Evolutionary conservation across 1,140 invertebrate species (phyloP).

Genomic region (silkworm (Bombyx mori)): ASM3026992v2 NC_085110.1:13336501-13337000

Average conservation of each 20-base stretch:
- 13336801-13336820: constrained; percentile 50
- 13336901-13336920: too few species aligned
- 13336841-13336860: too few species aligned
- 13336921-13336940: too few species aligned
- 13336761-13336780: constrained; percentile 38
- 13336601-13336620: constrained; percentile 1
- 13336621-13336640: constrained; percentile 1
- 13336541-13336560: constrained; percentile 24
- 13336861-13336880: too few species aligned
- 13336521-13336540: constrained; percentile 36
- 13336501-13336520: constrained; percentile 29
- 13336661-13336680: too few species aligned
- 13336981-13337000: too few species aligned
- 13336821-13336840: constrained; percentile 7
- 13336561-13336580: constrained; percentile 24
- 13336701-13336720: constrained; percentile 8
- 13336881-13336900: too few species aligned
- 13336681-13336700: background rate
- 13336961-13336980: too few species aligned
- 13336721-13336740: constrained; percentile 37
- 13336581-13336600: too few species aligned
- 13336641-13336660: too few species aligned
- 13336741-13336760: constrained; percentile 41
- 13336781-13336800: constrained; percentile 38
- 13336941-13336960: too few species aligned